These are phyloP conservation scores for Epinotia bilunana DNA, from an alignment of 2,888 invertebrate genomes.

Conservation along the genomic window DNA sequence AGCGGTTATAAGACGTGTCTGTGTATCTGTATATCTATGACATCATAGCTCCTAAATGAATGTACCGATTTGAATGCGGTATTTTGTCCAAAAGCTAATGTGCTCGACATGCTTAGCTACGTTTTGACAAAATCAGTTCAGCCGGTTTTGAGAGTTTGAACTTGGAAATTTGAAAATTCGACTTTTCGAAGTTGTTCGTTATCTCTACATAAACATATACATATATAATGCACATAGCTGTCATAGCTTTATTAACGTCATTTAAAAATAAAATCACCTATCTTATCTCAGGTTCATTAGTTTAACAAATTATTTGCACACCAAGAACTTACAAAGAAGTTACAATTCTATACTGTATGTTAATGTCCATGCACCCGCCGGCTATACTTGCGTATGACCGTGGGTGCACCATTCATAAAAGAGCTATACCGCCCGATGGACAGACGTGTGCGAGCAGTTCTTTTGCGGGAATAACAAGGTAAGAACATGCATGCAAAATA, in stretches of 20 bases:
- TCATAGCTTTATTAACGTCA: background rate
- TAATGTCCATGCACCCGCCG: background rate
- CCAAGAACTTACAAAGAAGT: constrained; percentile 1
- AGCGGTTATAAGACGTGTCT: too few species aligned
- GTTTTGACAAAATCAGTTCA: too few species aligned
- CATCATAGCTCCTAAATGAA: too few species aligned
- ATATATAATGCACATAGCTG: too few species aligned
- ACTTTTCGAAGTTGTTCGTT: too few species aligned
- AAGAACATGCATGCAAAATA: background rate
- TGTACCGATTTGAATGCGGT: too few species aligned
- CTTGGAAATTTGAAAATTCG: too few species aligned
- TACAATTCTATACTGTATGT: constrained; percentile 9
- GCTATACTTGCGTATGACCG: constrained; percentile 13
- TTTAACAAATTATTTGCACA: background rate
- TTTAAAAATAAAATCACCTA: background rate
- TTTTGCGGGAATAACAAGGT: constrained; percentile 15
- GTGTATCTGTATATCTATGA: too few species aligned
- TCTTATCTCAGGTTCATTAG: background rate
- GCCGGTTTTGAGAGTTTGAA: too few species aligned
- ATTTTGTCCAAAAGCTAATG: too few species aligned
- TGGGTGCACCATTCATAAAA: constrained; percentile 51
- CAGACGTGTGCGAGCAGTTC: constrained; percentile 54
- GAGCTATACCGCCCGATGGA: constrained; percentile 48
- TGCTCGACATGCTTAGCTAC: too few species aligned
- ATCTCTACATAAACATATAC: too few species aligned